Evolutionary conservation across 1,140 invertebrate genomes (phyloP).

Genomic region (Lasioglossum baleicum): DNA sequence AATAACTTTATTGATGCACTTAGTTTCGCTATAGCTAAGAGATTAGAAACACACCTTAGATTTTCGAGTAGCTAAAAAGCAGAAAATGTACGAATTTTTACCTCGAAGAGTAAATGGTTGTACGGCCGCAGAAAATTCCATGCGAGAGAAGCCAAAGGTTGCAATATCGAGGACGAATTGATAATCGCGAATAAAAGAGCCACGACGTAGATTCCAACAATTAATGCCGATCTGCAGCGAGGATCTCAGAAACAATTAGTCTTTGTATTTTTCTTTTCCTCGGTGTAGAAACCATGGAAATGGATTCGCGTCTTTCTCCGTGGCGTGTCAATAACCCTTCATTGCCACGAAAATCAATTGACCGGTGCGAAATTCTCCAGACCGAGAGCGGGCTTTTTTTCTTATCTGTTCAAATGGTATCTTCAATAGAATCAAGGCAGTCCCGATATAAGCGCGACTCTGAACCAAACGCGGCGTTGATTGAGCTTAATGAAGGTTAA

Average conservation of each 20-base stretch:
- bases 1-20: no score
- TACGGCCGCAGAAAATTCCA: not conserved
- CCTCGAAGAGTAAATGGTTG: no score
- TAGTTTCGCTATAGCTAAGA: no score
- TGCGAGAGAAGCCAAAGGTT: not conserved
- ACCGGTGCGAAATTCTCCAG: not conserved
- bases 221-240: not conserved
- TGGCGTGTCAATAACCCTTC: not conserved
- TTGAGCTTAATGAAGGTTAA: conserved; percentile 32
- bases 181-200: not conserved
- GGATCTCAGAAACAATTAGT: not conserved
- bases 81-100: no score
- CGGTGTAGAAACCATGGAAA: not conserved
- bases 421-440: conserved; percentile 25
- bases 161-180: not conserved
- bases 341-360: not conserved
- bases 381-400: not conserved
- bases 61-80: no score
- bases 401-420: conserved; percentile 6
- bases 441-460: conserved; percentile 7
- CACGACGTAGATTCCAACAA: not conserved
- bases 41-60: no score
- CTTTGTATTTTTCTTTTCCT: not conserved
- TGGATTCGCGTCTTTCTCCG: not conserved
- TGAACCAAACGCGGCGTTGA: conserved; percentile 23